These are phyloP conservation scores for Agonum fuliginosum DNA, from an alignment of 2,888 invertebrate species.

Conservation along the genomic window DNA sequence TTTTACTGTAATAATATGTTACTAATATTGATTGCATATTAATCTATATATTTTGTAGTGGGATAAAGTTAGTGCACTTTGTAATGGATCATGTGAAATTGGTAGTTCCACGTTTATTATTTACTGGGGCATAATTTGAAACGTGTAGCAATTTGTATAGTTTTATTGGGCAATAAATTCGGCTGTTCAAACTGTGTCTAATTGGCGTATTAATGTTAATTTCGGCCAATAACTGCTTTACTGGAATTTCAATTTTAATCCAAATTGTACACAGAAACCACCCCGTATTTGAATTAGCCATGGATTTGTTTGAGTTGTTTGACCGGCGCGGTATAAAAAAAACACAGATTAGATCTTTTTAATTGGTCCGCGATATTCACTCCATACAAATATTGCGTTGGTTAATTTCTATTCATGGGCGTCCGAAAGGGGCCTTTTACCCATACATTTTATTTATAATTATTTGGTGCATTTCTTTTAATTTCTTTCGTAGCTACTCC, in stretches of 20 bases:
- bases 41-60: no score
- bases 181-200: slow-evolving; percentile 24
- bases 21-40: no score
- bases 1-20: no score
- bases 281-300: slow-evolving; percentile 21
- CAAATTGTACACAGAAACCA: slow-evolving; percentile 4
- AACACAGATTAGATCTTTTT: slow-evolving; percentile 38
- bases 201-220: slow-evolving; percentile 46
- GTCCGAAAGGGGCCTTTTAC: no score
- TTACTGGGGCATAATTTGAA: slow-evolving; percentile 14
- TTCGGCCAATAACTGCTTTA: slow-evolving; percentile 40
- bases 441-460: no score
- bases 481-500: no score
- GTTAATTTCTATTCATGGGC: no score
- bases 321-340: background rate
- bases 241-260: slow-evolving; percentile 42
- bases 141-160: slow-evolving; percentile 31
- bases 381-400: background rate
- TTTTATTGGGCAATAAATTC: slow-evolving; percentile 43
- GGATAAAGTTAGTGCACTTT: background rate
- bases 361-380: slow-evolving; percentile 9
- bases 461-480: no score
- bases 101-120: background rate
- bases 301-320: slow-evolving; percentile 37
- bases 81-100: background rate